Percentiles rank a stretch among this genome's conserved stretches.
Conservation (phyloP, 2,797 vertebrate genomes). For the Tokudaia muenninki region DNA sequence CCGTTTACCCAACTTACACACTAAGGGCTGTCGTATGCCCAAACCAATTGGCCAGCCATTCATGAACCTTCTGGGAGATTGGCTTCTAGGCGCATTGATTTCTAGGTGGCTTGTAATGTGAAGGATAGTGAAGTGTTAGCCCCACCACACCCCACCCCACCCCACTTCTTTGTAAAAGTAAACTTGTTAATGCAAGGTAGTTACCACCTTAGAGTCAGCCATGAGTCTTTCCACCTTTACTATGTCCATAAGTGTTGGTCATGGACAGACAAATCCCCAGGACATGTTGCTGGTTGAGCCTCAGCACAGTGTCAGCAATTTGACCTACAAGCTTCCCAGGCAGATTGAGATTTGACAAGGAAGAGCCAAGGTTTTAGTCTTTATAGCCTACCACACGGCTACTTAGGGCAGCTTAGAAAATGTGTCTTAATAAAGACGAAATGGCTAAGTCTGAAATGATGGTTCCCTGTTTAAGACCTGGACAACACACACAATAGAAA, state of each 20-base stretch:
- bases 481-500: background rate
- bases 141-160: background rate
- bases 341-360: background rate
- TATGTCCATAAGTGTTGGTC: background rate
- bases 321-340: background rate
- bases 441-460: background rate
- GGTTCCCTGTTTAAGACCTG: background rate
- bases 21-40: background rate
- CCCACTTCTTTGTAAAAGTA: background rate
- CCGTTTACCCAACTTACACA: background rate
- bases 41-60: background rate
- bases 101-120: background rate
- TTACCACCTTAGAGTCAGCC: background rate
- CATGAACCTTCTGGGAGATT: background rate
- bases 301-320: background rate
- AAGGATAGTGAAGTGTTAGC: background rate
- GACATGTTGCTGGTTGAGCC: background rate
- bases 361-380: background rate
- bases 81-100: background rate
- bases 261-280: background rate
- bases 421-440: background rate
- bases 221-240: background rate
- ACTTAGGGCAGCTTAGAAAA: background rate
- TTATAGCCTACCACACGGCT: background rate
- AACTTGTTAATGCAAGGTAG: background rate